These are phyloP conservation scores for Raja brachyura DNA, from an alignment of 2,113 vertebrate species.

Conservation along the genomic window DNA sequence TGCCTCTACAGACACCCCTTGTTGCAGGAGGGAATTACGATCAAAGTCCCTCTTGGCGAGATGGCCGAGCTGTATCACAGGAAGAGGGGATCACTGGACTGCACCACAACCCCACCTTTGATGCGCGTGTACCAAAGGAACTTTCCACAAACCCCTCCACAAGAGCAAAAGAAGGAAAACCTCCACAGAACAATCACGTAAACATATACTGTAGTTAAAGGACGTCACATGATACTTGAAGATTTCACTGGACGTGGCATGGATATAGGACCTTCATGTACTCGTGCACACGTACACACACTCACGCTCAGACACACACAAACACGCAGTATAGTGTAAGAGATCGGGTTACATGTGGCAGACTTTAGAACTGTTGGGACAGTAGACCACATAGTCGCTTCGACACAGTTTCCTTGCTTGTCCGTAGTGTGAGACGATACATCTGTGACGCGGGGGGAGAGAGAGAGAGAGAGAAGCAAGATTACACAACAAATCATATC, in stretches of 20 bases:
- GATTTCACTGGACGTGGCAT: conserved; percentile 29
- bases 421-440: conserved; percentile 84
- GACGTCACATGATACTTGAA: conserved; percentile 33
- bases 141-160: background rate
- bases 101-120: background rate
- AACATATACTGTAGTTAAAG: conserved; percentile 23
- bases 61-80: background rate
- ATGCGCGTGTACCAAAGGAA: background rate
- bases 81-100: background rate
- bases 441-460: conserved; percentile 56
- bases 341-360: conserved; percentile 13
- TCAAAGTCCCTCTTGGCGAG: background rate
- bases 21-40: no score
- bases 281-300: conserved; percentile 39
- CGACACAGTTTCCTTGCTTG: conserved; percentile 82
- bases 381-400: conserved; percentile 78
- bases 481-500: background rate
- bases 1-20: no score
- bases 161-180: conserved; percentile 4
- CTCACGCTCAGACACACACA: background rate
- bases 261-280: background rate
- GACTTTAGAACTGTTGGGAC: conserved; percentile 68
- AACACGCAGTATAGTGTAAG: conserved; percentile 20
- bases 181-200: conserved; percentile 30
- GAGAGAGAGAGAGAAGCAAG: background rate